These are phyloP conservation scores for Conger conger DNA, from an alignment of 2,113 vertebrate species.

Conservation along the genomic window DNA sequence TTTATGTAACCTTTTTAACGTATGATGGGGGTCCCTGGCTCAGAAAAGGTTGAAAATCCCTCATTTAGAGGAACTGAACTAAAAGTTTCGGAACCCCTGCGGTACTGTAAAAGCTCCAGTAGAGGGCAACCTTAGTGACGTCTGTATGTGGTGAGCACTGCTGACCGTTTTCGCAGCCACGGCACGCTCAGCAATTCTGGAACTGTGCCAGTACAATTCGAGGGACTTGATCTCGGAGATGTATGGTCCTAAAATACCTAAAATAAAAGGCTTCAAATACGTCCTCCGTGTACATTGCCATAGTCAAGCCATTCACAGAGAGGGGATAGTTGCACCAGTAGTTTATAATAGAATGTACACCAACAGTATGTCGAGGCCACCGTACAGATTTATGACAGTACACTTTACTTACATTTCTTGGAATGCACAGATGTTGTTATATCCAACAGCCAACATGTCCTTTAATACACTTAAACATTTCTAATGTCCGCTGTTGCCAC, in stretches of 20 bases:
- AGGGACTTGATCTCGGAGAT: not conserved
- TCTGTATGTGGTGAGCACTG: not conserved
- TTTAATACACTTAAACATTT: conserved; percentile 44
- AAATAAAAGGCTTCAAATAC: too few relatives aligned
- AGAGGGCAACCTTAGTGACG: not conserved
- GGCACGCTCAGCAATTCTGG: not conserved
- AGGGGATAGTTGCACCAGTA: conserved; percentile 11
- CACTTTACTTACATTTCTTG: conserved; percentile 40
- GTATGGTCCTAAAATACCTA: not conserved
- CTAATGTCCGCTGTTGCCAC: conserved; percentile 22
- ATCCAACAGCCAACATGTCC: conserved; percentile 46
- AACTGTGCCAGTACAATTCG: not conserved
- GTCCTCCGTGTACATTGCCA: too few relatives aligned
- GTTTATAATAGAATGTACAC: too few relatives aligned
- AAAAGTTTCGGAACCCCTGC: not conserved
- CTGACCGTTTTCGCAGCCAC: not conserved
- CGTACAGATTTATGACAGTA: too few relatives aligned
- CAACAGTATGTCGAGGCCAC: too few relatives aligned
- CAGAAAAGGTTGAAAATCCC: too few relatives aligned
- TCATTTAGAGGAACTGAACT: not conserved
- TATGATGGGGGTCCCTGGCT: too few relatives aligned
- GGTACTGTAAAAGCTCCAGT: not conserved
- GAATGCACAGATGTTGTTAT: conserved; percentile 41
- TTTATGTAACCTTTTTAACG: too few relatives aligned
- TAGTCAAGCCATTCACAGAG: not conserved